These are phyloP conservation scores for Serilophus lunatus DNA, from an alignment of 2,113 vertebrate genomes.

Conservation along the genomic window DNA sequence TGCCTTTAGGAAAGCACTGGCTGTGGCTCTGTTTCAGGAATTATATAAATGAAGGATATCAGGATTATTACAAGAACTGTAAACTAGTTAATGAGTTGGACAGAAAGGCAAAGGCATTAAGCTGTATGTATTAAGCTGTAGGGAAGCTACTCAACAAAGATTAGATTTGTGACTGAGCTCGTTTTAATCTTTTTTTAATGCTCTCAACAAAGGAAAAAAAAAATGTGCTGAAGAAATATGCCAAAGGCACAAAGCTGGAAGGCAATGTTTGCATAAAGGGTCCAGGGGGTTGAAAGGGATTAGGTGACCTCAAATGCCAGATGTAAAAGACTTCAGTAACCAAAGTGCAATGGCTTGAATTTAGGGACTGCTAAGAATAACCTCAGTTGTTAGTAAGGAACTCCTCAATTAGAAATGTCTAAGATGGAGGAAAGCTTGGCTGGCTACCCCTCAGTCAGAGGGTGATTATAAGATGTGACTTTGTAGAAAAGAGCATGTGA, in stretches of 20 bases:
- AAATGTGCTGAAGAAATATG: not conserved
- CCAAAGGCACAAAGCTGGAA: not conserved
- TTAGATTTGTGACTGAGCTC: conserved; percentile 8
- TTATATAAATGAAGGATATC: not conserved
- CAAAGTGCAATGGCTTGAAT: not conserved
- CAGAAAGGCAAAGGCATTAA: conserved; percentile 42
- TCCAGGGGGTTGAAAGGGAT: not conserved
- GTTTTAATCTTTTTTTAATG: conserved; percentile 28
- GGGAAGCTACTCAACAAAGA: conserved; percentile 21
- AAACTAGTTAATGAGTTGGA: conserved; percentile 23
- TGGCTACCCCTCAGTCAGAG: not conserved
- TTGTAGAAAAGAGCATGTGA: not conserved
- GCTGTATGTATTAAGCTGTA: conserved; percentile 20
- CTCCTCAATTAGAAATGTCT: not conserved
- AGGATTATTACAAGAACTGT: conserved; percentile 4
- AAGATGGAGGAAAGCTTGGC: not conserved
- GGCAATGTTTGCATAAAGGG: not conserved
- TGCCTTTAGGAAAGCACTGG: not conserved
- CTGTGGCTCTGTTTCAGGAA: not conserved
- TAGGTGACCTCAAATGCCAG: not conserved
- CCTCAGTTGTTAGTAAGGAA: not conserved
- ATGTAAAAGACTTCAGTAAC: not conserved
- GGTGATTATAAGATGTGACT: not conserved
- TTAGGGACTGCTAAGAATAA: not conserved
- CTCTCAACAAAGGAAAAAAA: not conserved